Conservation (phyloP, 2,888 invertebrate genomes). For the Drosophila buzzatii region DNA sequence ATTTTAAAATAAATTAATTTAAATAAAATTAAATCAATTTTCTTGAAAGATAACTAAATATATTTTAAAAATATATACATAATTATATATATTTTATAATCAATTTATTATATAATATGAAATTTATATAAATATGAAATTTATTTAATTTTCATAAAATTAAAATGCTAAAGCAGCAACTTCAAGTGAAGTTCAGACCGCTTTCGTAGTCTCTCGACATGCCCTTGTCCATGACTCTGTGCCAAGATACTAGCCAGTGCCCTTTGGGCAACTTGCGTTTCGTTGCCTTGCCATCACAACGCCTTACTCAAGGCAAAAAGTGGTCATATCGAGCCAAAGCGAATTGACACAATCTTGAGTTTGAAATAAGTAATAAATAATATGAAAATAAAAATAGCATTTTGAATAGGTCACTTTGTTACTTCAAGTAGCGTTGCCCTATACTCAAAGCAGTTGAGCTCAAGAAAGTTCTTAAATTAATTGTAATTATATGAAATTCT, state of each 20-base stretch:
- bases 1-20: too few relatives aligned
- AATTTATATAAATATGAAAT: too few relatives aligned
- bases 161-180: too few relatives aligned
- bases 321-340: background rate
- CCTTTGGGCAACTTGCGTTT: background rate
- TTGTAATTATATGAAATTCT: too few relatives aligned
- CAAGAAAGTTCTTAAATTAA: too few relatives aligned
- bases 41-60: too few relatives aligned
- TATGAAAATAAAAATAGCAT: background rate
- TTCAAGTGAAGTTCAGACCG: background rate
- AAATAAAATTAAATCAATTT: too few relatives aligned
- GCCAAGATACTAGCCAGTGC: background rate
- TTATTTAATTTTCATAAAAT: too few relatives aligned
- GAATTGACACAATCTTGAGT: background rate
- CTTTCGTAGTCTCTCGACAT: background rate
- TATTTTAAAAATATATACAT: too few relatives aligned
- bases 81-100: too few relatives aligned
- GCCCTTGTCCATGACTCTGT: background rate
- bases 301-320: background rate
- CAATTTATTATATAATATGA: too few relatives aligned
- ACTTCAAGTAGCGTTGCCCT: background rate
- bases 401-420: background rate
- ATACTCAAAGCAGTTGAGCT: background rate
- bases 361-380: too few relatives aligned
- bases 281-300: background rate